Evolutionary conservation across 1,140 invertebrate species (phyloP), one percentile per base, ranked within the genome.

Genomic region (Hyposmocoma kahamanoa): DNA sequence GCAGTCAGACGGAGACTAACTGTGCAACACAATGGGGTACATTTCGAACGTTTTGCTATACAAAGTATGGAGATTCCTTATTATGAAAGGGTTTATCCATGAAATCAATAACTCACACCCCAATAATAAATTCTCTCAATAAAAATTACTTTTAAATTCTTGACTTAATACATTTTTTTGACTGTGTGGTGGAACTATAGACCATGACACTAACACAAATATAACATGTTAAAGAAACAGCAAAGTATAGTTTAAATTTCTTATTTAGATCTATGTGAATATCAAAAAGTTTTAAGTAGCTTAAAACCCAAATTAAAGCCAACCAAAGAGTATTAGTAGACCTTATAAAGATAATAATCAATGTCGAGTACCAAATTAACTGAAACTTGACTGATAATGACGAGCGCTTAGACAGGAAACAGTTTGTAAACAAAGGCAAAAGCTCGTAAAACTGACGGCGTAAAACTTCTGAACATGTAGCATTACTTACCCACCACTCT

Each of bases 341-440:
- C n/a, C n/a, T n/a, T n/a, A n/a, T n/a, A n/a, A n/a, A n/a, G n/a
- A n/a, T n/a, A n/a, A n/a, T n/a, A n/a, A n/a, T n/a, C n/a, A n/a
- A n/a, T n/a, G n/a, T 24, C 50, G 30, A 49, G 47, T 44, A 49
- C 24, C 22, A 20, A 46, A 47, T 55, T 46, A 39, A 43, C 57
- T 21, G 41, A 41, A 52, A 45, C 55, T 59, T 64, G 38, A 67
- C 62, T 62, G 56, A 62, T 54, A 50, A 63, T 68, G 67, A 68
- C 59, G 50, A 59, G 60, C 61, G 59, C 67, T 67, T 68, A 68
- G 67, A 71, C 71, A 62, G 67, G 69, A 75, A 78, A 77, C 72
- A 70, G 76, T 49, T 71, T 76, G 67, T 76, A 81, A 81, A 84
- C 77, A 76, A 76, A 63, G 59, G 54, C 53, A 50, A 61, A 59